Evolutionary conservation across 2,113 vertebrate species (phyloP).

Genomic region (Jacana jacana): DNA sequence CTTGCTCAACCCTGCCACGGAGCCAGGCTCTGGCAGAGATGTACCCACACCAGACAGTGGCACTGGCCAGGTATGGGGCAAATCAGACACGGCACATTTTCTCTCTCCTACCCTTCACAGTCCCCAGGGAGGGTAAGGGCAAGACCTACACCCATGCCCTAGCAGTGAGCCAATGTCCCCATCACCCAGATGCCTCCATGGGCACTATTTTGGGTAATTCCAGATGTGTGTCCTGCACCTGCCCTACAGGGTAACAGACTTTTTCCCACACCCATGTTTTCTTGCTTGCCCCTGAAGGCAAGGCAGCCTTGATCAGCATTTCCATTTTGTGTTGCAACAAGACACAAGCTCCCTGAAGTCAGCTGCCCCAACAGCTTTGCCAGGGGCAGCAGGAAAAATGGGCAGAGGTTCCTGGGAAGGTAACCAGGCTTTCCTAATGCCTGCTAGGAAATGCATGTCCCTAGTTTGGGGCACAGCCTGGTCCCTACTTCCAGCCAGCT

Average conservation of each 20-base stretch:
- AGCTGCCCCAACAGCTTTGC: background rate
- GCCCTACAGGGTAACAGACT: slow-evolving; percentile 21
- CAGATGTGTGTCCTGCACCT: slow-evolving; percentile 16
- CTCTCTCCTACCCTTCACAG: background rate
- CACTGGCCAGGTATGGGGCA: background rate
- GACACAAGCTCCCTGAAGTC: background rate
- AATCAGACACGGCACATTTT: background rate
- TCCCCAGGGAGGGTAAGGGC: background rate
- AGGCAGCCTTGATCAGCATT: slow-evolving; percentile 43
- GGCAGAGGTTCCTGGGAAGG: background rate
- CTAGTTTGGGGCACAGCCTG: background rate
- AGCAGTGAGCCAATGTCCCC: background rate
- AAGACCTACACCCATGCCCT: background rate
- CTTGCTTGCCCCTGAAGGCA: slow-evolving; percentile 41
- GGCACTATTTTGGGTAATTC: background rate
- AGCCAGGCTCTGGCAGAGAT: background rate
- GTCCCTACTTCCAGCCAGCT: background rate
- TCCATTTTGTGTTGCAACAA: slow-evolving; percentile 54
- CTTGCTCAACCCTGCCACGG: fast-evolving
- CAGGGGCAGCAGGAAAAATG: background rate
- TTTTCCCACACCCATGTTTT: slow-evolving; percentile 49
- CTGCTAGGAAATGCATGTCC: background rate
- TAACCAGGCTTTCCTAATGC: background rate
- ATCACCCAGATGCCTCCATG: background rate
- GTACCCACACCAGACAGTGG: fast-evolving